Percentiles rank a stretch among this genome's conserved stretches.
Conservation (phyloP, 2,888 invertebrate species). For the Bursaphelenchus okinawaensis region DNA sequence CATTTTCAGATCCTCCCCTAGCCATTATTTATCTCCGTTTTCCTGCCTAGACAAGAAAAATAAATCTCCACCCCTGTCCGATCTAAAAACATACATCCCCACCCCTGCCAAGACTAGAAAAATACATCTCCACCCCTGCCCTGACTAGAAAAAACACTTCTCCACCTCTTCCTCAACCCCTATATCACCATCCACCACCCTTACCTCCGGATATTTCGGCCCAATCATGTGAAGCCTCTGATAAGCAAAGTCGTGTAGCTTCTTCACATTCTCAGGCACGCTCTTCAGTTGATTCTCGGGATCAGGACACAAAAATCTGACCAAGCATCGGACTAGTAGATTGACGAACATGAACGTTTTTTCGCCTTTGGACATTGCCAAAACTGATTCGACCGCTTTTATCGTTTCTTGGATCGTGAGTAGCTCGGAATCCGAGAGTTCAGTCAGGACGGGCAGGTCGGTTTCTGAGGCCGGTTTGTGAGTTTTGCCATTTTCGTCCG, state of each 20-base stretch:
- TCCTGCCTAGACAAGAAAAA: too few species aligned
- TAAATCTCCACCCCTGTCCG: too few species aligned
- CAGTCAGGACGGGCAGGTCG: constrained; percentile 65
- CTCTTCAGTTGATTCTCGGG: constrained; percentile 56
- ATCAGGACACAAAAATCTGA: constrained; percentile 73
- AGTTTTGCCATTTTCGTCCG: constrained; percentile 5
- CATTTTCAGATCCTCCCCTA: too few species aligned
- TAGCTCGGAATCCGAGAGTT: constrained; percentile 68
- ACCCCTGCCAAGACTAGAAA: too few species aligned
- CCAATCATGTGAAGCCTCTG: constrained; percentile 84
- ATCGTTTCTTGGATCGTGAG: constrained; percentile 71
- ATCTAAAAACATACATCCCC: too few species aligned
- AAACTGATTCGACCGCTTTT: constrained; percentile 71
- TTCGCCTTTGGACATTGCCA: constrained; percentile 71
- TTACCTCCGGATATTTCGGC: constrained; percentile 38
- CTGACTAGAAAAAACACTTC: constrained; percentile 10
- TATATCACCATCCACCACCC: too few species aligned
- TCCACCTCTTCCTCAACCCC: too few species aligned
- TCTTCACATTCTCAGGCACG: constrained; percentile 61
- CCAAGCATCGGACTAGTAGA: constrained; percentile 80
- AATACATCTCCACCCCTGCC: too few species aligned
- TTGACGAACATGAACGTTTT: constrained; percentile 78
- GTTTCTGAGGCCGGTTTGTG: constrained; percentile 59
- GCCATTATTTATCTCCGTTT: too few species aligned
- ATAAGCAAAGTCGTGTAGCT: constrained; percentile 75